Evolutionary conservation across 1,140 invertebrate genomes (phyloP).

Genomic region (Calycopis cecrops): DNA sequence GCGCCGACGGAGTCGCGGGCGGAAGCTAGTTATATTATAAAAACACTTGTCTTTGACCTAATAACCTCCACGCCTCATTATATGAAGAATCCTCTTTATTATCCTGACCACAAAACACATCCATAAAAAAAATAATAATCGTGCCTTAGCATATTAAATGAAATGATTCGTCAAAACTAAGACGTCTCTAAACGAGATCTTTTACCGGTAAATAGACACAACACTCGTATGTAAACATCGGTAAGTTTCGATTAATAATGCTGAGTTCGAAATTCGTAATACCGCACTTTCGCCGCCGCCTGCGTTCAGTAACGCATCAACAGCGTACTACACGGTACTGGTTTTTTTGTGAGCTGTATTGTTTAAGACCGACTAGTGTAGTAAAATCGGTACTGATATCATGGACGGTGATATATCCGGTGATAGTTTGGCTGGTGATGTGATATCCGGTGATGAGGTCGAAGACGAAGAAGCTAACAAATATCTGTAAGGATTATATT

Average conservation of each 20-base stretch:
- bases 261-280: slow-evolving; percentile 17
- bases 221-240: slow-evolving; percentile 3
- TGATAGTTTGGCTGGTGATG: slow-evolving; percentile 42
- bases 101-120: too few species aligned
- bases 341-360: slow-evolving; percentile 14
- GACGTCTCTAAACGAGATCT: background rate
- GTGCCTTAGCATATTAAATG: too few species aligned
- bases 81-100: too few species aligned
- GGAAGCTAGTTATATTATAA: too few species aligned
- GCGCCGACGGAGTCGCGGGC: too few species aligned
- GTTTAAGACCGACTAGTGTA: slow-evolving; percentile 19
- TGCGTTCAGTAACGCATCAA: slow-evolving; percentile 27
- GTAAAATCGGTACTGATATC: background rate
- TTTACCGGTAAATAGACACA: slow-evolving; percentile 3
- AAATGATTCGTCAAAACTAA: too few species aligned
- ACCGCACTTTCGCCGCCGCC: slow-evolving; percentile 29
- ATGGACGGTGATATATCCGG: slow-evolving; percentile 29
- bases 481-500: slow-evolving; percentile 4
- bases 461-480: slow-evolving; percentile 8
- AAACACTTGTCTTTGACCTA: too few species aligned
- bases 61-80: too few species aligned
- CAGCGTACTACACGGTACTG: slow-evolving; percentile 4
- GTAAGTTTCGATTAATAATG: slow-evolving; percentile 10
- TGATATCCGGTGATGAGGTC: slow-evolving; percentile 20
- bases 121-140: too few species aligned